These are phyloP conservation scores for Listrodromus nycthemerus DNA, from an alignment of 2,888 invertebrate genomes.

Conservation along the genomic window DNA sequence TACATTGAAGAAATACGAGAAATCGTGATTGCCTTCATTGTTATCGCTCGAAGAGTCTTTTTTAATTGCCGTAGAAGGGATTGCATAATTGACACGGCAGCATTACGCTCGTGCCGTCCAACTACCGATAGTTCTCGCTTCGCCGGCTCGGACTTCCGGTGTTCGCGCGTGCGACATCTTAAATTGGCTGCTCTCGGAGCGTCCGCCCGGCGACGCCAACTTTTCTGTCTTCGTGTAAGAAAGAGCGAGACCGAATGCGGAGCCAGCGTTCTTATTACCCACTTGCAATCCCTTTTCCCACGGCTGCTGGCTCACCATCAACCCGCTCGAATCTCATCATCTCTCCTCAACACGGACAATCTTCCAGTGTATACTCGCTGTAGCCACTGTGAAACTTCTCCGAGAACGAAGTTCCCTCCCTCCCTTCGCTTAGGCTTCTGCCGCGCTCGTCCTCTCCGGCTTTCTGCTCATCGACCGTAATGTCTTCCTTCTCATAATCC, in stretches of 20 bases:
- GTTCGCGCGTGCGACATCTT: conserved; percentile 57
- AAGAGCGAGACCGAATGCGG: conserved; percentile 38
- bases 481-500: conserved; percentile 57
- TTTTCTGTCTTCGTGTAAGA: conserved; percentile 60
- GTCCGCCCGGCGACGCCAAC: conserved; percentile 54
- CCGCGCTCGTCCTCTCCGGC: conserved; percentile 20
- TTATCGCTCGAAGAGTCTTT: conserved; percentile 48
- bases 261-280: conserved; percentile 66
- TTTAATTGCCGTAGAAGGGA: conserved; percentile 50
- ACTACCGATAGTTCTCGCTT: not conserved
- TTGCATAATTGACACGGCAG: conserved; percentile 56
- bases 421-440: not conserved
- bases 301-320: conserved; percentile 36
- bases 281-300: conserved; percentile 63
- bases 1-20: conserved; percentile 15
- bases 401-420: conserved; percentile 57
- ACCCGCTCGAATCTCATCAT: conserved; percentile 65
- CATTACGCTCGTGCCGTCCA: conserved; percentile 36
- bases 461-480: conserved; percentile 46
- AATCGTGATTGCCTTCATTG: conserved; percentile 63
- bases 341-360: conserved; percentile 63
- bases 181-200: conserved; percentile 63
- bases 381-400: conserved; percentile 51
- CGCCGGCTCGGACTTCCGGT: conserved; percentile 54
- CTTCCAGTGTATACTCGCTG: conserved; percentile 54